These are phyloP conservation scores for Linnaemya tessellans DNA, from an alignment of 2,888 invertebrate species.

Conservation along the genomic window DNA sequence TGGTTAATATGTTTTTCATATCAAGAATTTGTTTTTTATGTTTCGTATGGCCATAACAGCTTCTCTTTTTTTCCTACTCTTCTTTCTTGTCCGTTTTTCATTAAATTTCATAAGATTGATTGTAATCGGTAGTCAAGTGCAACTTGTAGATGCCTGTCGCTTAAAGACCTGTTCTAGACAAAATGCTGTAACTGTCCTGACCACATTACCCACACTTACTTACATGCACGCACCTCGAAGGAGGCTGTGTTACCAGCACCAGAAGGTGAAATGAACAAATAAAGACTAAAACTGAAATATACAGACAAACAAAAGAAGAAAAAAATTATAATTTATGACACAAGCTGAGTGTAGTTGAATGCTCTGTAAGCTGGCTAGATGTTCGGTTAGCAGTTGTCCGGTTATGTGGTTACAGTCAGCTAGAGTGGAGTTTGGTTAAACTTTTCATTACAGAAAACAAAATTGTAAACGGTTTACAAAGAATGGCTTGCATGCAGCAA, in stretches of 20 bases:
- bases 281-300: constrained; percentile 45
- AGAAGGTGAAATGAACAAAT: constrained; percentile 45
- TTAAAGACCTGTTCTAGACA: constrained; percentile 69
- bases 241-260: neutral
- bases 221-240: constrained; percentile 23
- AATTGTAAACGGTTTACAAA: neutral
- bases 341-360: constrained; percentile 31
- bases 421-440: constrained; percentile 34
- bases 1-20: constrained; percentile 62
- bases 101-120: constrained; percentile 77
- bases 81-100: constrained; percentile 36
- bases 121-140: constrained; percentile 82
- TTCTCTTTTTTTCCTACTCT: neutral
- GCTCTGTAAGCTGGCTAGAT: constrained; percentile 27
- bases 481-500: constrained; percentile 59
- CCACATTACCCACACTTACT: constrained; percentile 37
- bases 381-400: neutral
- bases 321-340: constrained; percentile 77
- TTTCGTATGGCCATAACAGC: neutral
- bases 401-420: constrained; percentile 9
- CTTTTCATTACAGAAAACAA: neutral
- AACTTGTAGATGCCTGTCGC: constrained; percentile 72
- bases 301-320: constrained; percentile 74
- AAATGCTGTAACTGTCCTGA: constrained; percentile 69
- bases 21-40: constrained; percentile 39